Evolutionary conservation across 2,113 vertebrate species (phyloP).

Genomic region (Rattus rattus): DNA sequence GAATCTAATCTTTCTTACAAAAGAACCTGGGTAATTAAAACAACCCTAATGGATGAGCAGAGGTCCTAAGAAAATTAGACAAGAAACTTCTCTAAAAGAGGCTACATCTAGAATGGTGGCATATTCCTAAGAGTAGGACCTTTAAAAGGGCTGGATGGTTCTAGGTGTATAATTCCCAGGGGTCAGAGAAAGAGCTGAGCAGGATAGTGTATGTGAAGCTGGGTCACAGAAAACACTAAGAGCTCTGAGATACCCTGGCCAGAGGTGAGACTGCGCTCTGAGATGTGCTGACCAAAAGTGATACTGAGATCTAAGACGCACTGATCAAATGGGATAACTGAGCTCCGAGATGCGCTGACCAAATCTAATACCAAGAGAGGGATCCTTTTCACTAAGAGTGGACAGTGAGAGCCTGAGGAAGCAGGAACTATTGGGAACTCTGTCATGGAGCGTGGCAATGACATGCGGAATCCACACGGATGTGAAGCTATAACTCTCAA

Average conservation of each 20-base stretch:
- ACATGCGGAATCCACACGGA: not conserved
- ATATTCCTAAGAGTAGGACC: not conserved
- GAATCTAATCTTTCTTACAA: not conserved
- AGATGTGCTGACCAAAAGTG: not conserved
- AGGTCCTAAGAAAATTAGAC: not conserved
- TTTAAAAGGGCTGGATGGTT: not conserved
- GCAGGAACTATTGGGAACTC: no score
- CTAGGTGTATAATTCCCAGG: not conserved
- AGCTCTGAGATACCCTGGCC: not conserved
- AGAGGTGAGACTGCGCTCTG: not conserved
- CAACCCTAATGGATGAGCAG: not conserved
- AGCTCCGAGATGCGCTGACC: not conserved
- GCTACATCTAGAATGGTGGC: not conserved
- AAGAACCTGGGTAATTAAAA: not conserved
- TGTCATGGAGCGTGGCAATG: not conserved
- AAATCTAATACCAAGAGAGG: not conserved
- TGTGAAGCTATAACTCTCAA: not conserved
- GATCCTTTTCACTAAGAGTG: not conserved
- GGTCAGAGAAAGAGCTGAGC: not conserved
- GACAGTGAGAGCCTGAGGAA: not conserved
- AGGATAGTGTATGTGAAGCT: not conserved
- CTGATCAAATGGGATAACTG: not conserved
- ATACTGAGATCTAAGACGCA: not conserved
- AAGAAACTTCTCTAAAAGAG: not conserved
- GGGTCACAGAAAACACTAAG: not conserved